Conservation (phyloP, 2,888 invertebrate species). For the Congeria kusceri region DNA sequence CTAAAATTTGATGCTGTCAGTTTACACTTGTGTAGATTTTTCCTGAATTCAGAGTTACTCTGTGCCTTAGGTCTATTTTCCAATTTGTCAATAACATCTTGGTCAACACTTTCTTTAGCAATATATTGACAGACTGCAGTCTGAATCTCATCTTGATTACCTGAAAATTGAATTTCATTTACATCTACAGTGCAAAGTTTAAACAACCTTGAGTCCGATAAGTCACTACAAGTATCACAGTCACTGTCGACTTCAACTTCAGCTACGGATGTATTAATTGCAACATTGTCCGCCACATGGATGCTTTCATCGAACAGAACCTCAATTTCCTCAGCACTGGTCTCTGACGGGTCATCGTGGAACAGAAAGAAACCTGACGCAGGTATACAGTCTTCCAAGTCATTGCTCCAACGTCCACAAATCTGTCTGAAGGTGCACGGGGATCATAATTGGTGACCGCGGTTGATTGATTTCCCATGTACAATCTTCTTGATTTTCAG, state of each 20-base stretch:
- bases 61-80: constrained; percentile 8
- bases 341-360: constrained; percentile 19
- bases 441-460: constrained; percentile 37
- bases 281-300: no score
- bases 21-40: constrained; percentile 24
- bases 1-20: constrained; percentile 49
- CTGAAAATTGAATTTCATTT: no score
- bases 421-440: constrained; percentile 30
- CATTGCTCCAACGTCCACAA: constrained; percentile 11
- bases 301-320: background rate
- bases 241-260: no score
- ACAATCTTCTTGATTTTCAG: constrained; percentile 28
- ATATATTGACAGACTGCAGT: background rate
- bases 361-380: constrained; percentile 39
- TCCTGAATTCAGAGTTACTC: constrained; percentile 17
- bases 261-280: no score
- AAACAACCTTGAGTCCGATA: no score
- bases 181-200: no score
- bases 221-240: no score
- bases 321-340: background rate
- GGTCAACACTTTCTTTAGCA: background rate
- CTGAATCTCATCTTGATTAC: no score
- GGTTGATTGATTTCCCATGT: constrained; percentile 19
- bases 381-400: constrained; percentile 28
- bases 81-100: background rate